Evolutionary conservation across 2,888 invertebrate species (phyloP), one percentile per base, ranked within the genome.

Genomic region (Branchipolynoe longqiensis): DNA sequence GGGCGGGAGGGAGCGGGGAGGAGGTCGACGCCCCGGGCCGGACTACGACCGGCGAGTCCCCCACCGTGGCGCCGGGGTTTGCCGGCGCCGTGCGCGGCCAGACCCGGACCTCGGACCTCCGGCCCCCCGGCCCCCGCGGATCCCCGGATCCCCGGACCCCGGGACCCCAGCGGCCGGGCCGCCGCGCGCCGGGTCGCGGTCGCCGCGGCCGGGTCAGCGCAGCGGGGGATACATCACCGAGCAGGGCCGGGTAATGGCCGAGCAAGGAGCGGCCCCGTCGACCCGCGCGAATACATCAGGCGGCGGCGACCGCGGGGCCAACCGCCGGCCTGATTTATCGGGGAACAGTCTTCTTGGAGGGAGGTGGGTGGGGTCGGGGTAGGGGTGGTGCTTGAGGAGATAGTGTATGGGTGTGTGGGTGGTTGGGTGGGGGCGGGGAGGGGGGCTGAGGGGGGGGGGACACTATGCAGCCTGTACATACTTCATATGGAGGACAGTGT

Each of bases 161-260:
- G n/a, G n/a, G n/a, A n/a, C n/a, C n/a, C n/a, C n/a, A n/a, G n/a
- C n/a, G 28, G 41, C 78, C 25, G 78, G 78, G n/a, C 31, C 78
- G 36, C n/a, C n/a, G n/a, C n/a, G n/a, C n/a, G n/a, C n/a, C n/a
- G 31, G 78, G 78, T 78, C 78, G 78, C 48, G 48, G 25, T n/a
- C 48, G n/a, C 18, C 78, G 38, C 73, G 28, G 28, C n/a, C 31
- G 31, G 18, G 36, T 64, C 64, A 64, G 31, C 40, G 40, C 74
- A n/a, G n/a, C n/a, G n/a, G n/a, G n/a, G n/a, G n/a, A 74, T 74
- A 74, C 54, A 41, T 41, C 78, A 78, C 48, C 48, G 41, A 18
- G 48, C 3, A 38, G 8, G 31, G 41, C 48, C 1, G 25, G 48
- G 78, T 78, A 78, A 78, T 78, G 78, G 78, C 25, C 28, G 54